Conservation (phyloP, 2,113 vertebrate species). For the Paradisaea rubra region DNA sequence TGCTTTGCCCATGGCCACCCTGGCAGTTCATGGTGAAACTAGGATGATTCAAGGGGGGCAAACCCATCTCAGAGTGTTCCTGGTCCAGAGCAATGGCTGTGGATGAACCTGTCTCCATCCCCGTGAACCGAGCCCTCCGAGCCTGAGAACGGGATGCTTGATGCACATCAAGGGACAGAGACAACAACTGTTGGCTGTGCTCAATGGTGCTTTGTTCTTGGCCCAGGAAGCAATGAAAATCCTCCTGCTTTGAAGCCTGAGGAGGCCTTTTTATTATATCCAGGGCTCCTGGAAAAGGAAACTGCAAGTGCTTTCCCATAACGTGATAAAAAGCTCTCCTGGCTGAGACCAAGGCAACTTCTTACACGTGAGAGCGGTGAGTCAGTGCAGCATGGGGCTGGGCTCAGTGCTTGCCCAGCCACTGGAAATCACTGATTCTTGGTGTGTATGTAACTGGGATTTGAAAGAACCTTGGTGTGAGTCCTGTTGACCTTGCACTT, state of each 20-base stretch:
- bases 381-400: not conserved
- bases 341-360: not conserved
- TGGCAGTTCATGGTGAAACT: not conserved
- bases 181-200: slow-evolving; percentile 22
- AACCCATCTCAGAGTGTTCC: not conserved
- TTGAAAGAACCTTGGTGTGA: not conserved
- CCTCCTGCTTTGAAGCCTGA: slow-evolving; percentile 45
- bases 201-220: slow-evolving; percentile 53
- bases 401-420: not conserved
- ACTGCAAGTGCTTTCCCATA: slow-evolving; percentile 26
- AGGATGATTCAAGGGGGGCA: not conserved
- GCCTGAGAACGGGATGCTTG: not conserved
- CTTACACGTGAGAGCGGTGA: not conserved
- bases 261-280: slow-evolving; percentile 24
- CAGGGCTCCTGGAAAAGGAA: slow-evolving; percentile 18
- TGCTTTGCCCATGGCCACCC: not conserved
- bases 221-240: slow-evolving; percentile 45
- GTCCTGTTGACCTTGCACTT: not conserved
- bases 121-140: not conserved
- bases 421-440: not conserved
- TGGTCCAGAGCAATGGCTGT: not conserved
- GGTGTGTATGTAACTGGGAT: not conserved
- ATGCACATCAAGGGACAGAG: slow-evolving; percentile 44
- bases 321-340: not conserved
- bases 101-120: not conserved